These are phyloP conservation scores for Diplolepis rosae DNA, from an alignment of 2,888 invertebrate species.

Conservation along the genomic window DNA sequence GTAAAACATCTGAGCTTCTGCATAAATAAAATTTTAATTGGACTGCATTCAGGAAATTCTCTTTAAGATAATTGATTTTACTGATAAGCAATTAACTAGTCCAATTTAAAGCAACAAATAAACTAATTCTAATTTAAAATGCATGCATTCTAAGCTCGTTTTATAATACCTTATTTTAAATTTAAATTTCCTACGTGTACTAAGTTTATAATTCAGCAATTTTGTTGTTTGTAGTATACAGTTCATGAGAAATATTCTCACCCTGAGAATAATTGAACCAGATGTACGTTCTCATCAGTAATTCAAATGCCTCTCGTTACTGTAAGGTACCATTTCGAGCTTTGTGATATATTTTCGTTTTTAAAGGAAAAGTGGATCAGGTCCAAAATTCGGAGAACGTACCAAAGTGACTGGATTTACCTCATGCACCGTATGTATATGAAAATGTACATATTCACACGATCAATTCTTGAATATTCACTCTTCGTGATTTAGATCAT, in stretches of 20 bases:
- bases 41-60: too few relatives aligned
- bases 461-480: slow-evolving; percentile 56
- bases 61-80: too few relatives aligned
- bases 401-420: slow-evolving; percentile 19
- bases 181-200: background rate
- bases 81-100: too few relatives aligned
- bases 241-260: background rate
- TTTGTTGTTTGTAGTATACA: background rate
- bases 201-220: background rate
- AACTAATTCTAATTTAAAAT: too few relatives aligned
- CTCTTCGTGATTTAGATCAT: slow-evolving; percentile 60
- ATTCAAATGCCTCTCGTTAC: background rate
- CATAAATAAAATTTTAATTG: too few relatives aligned
- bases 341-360: background rate
- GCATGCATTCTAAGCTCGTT: too few relatives aligned
- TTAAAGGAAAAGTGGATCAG: slow-evolving; percentile 4
- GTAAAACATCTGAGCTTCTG: too few relatives aligned
- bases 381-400: slow-evolving; percentile 20
- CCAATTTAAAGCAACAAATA: too few relatives aligned
- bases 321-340: background rate
- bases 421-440: slow-evolving; percentile 2
- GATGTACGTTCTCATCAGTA: slow-evolving; percentile 1
- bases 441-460: slow-evolving; percentile 23
- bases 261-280: background rate
- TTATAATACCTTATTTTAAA: background rate